Base-by-base conservation (phyloP, 1,140 invertebrate genomes). In the Atta cephalotes region DNA sequence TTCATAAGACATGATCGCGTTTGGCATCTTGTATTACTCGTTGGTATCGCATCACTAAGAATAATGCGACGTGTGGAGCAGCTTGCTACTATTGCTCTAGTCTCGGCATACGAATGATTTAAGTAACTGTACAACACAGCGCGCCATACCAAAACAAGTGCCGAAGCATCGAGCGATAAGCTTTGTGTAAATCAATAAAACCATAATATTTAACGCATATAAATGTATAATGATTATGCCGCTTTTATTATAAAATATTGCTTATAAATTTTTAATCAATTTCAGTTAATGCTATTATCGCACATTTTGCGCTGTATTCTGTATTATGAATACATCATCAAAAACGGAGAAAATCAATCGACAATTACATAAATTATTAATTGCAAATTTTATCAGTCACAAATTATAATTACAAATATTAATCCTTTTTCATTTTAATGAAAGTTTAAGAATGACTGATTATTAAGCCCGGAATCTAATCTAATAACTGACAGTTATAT, bases 401-500 rank as follows among this genome's bases (percentile, higher is more conserved):
- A 28, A 51, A 70, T 68, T 68, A 68, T 21, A 45, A 21, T 68
- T 70, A 51, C 39, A 28, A 70, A 70, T 51, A 16, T 70, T 70
- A 7, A 70, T 25, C 31, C 18, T 35, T 70, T 25, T 49, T 51
- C 18, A 6, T 56, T 58, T 58, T 58, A 49, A 70, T 68, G 3
- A 16, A 70, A 70, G 14, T 45, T 68, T 39, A 45, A 45, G 14
- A 70, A 28, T 28, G 21, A 9, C 49, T 70, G 45, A 70, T 70
- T 51, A 70, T 51, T 10, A n/a, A 28, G 3, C 31, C 28, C 68
- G 31, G 25, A 84, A 89, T 90, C 78, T 89, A 89, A 89, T 90
- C 85, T 14, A 53, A 31, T 14, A 66, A 84, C 68, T 62, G 21
- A 25, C 76, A 68, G 74, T 66, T 66, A 85, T 89, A 85, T 89